Evolutionary conservation across 2,113 vertebrate species (phyloP).

Genomic region (Physeter macrocephalus): DNA sequence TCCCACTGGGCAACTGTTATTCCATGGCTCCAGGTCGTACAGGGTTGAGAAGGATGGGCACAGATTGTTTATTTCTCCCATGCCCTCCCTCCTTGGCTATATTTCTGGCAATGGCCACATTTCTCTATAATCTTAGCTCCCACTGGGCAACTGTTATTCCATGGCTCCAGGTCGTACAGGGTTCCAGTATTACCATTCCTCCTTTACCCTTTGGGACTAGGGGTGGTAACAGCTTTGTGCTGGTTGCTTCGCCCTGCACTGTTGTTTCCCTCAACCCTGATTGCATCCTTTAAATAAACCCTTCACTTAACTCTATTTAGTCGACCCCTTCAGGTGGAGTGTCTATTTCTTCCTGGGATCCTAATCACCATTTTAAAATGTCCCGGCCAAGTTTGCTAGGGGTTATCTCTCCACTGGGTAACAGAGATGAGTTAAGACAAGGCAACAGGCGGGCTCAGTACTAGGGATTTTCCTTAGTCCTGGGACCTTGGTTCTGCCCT

Average conservation of each 20-base stretch:
- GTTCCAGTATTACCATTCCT: neutral
- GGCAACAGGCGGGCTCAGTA: neutral
- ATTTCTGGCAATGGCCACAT: neutral
- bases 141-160: neutral
- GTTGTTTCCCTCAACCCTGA: neutral
- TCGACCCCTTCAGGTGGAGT: neutral
- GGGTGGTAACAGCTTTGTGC: neutral
- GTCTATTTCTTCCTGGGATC: neutral
- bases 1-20: neutral
- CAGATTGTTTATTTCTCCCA: neutral
- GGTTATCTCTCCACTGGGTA: neutral
- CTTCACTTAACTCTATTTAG: neutral
- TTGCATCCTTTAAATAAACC: neutral
- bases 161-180: neutral
- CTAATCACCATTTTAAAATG: neutral
- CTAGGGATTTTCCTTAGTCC: neutral
- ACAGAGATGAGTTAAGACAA: slow-evolving; percentile 15
- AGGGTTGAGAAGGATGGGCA: too few relatives aligned
- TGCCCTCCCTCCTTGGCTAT: neutral
- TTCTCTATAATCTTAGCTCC: neutral
- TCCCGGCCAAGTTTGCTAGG: neutral
- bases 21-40: neutral
- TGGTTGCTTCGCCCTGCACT: neutral
- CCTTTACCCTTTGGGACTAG: neutral
- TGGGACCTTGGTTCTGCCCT: neutral